Base-by-base conservation (phyloP, 2,888 invertebrate genomes). In the Iselma pallidipennis region DNA sequence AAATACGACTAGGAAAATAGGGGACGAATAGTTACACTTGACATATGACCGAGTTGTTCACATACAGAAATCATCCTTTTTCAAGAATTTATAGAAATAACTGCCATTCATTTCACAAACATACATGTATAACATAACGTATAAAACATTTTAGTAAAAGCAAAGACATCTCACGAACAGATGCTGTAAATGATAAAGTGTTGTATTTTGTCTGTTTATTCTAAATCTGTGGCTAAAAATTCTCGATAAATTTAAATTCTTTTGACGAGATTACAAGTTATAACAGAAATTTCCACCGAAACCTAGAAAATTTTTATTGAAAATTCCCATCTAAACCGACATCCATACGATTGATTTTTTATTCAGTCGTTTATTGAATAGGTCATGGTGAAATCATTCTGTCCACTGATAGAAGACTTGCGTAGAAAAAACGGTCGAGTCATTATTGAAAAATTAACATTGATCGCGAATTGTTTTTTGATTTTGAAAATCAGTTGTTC, bases 401-500 rank as follows among this genome's bases (percentile, higher is more conserved):
- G 42, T 14, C 4, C 42, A 37, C 42, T 37, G 42, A 2, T 37
- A 37, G n/a, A 31, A 12, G 16, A 37, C 42, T 37, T 37, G 42
- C 42, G 6, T 37, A 16, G n/a, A n/a, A 37, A 37, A 6, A n/a
- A 16, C 16, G 42, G 42, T 6, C 42, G 16, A 14, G 42, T 37
- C 14, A 37, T 37, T 14, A 14, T 14, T 6, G 21, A 7, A 28
- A 28, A 53, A 28, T 29, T 19, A 7, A 33, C 29, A n/a, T n/a
- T n/a, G n/a, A n/a, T 10, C 25, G 16, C 23, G 42, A 50, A 37
- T 16, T 28, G 14, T 33, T 49, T 49, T 50, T 21, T 19, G 28
- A 37, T 52, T 52, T 45, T 37, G 29, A 53, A 45, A 16, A 23
- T n/a, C 33, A 42, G 25, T 49, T 49, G 49, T 52, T 26, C 54